Percentiles rank a stretch among this genome's conserved stretches.
Conservation (phyloP, 2,888 invertebrate genomes). For the Cremastinae sp. region DNA sequence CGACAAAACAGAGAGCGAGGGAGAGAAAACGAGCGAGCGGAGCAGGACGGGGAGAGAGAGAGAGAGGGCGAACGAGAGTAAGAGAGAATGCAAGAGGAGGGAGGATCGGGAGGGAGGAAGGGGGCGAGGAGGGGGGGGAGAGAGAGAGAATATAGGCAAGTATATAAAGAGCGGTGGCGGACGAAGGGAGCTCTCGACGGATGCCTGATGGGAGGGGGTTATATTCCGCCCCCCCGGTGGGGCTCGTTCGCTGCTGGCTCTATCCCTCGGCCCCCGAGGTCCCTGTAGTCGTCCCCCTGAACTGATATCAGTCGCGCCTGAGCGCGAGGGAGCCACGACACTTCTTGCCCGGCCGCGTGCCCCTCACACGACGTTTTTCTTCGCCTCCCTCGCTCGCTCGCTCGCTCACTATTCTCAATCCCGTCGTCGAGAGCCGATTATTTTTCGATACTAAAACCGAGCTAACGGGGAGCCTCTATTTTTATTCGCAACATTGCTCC, state of each 20-base stretch:
- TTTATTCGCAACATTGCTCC: no score
- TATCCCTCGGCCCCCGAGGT: slow-evolving; percentile 70
- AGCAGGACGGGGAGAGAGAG: slow-evolving; percentile 34
- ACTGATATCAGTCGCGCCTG: slow-evolving; percentile 78
- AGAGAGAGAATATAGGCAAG: slow-evolving; percentile 52
- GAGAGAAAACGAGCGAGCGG: slow-evolving; percentile 19
- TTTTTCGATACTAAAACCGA: no score
- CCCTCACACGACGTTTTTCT: slow-evolving; percentile 53
- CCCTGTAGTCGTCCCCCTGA: slow-evolving; percentile 76
- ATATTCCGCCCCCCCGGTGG: slow-evolving; percentile 75
- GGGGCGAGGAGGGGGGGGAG: slow-evolving; percentile 23
- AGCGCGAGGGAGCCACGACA: slow-evolving; percentile 75
- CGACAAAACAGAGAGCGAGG: slow-evolving; percentile 40
- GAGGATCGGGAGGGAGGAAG: slow-evolving; percentile 48
- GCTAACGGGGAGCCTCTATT: no score
- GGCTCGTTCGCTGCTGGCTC: slow-evolving; percentile 68
- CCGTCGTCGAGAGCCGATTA: no score
- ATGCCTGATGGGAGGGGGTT: slow-evolving; percentile 62
- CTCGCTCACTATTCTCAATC: background rate
- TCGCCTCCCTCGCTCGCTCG: background rate
- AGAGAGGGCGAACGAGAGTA: slow-evolving; percentile 57
- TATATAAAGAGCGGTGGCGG: slow-evolving; percentile 60
- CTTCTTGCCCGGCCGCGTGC: slow-evolving; percentile 59
- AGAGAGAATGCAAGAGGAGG: slow-evolving; percentile 50
- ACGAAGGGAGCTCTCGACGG: slow-evolving; percentile 71